These are phyloP conservation scores for Drosophila willistoni DNA, from an alignment of 1,140 invertebrate species.

Conservation along the genomic window DNA sequence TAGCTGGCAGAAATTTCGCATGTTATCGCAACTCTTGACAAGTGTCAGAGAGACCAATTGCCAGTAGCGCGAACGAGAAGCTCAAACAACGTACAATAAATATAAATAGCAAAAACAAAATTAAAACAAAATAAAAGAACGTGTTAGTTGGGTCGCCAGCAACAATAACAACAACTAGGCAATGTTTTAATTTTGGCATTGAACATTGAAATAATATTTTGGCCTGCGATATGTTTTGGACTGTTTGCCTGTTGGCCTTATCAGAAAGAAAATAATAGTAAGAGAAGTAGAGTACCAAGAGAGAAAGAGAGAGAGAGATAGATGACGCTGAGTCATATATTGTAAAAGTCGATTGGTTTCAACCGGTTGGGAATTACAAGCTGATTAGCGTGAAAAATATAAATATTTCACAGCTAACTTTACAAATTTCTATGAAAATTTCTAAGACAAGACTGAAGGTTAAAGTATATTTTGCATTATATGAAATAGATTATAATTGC, in stretches of 20 bases:
- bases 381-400: neutral
- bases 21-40: conserved; percentile 73
- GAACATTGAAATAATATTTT: conserved; percentile 18
- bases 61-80: conserved; percentile 33
- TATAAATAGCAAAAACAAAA: conserved; percentile 11
- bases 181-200: conserved; percentile 30
- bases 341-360: neutral
- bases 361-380: neutral
- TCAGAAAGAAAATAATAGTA: conserved; percentile 8
- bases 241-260: conserved; percentile 19
- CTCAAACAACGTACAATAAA: conserved; percentile 6
- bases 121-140: conserved; percentile 62
- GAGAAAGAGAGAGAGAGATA: neutral
- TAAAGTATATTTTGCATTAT: too few species aligned
- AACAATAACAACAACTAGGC: conserved; percentile 35
- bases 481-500: too few species aligned
- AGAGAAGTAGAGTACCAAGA: too few species aligned
- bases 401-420: neutral
- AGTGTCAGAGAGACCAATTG: conserved; percentile 54
- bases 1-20: conserved; percentile 66
- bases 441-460: too few species aligned
- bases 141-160: conserved; percentile 48
- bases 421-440: neutral
- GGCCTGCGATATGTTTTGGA: neutral
- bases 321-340: neutral